phyloP scores from a whole-genome alignment of 2,888 invertebrate genomes.

The Ypsolopha sequella region DNA sequence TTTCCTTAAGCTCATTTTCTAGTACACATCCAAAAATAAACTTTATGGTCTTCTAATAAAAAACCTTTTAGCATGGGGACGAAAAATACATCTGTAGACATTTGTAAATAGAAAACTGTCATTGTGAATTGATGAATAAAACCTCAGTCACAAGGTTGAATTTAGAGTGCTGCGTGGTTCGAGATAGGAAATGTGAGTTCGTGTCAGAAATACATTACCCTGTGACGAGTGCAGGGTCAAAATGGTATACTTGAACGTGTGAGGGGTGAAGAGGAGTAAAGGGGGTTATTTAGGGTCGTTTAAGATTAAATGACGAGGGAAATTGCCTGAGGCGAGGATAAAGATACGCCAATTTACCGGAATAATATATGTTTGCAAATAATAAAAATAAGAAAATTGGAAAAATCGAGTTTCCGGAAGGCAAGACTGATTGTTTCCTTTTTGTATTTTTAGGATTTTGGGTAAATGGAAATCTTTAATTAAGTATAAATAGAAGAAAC shows the following conservation, averaged over 20 bases:
- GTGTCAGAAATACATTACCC: constrained; percentile 1
- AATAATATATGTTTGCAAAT: too few relatives aligned
- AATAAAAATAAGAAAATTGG: too few relatives aligned
- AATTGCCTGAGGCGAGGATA: too few relatives aligned
- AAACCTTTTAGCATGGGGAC: not conserved
- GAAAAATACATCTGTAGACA: not conserved
- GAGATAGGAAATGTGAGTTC: not conserved
- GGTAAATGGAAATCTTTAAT: too few relatives aligned
- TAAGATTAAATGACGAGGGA: not conserved
- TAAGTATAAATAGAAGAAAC: too few relatives aligned
- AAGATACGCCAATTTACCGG: too few relatives aligned
- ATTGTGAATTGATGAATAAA: not conserved
- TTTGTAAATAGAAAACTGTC: not conserved
- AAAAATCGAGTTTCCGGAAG: too few relatives aligned
- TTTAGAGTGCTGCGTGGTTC: not conserved
- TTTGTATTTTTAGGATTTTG: too few relatives aligned
- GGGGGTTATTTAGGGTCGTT: not conserved
- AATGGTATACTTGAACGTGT: not conserved
- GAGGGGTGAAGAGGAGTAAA: not conserved
- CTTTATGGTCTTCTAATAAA: not conserved
- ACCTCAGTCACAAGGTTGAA: not conserved
- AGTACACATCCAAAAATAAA: not conserved
- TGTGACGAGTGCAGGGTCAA: not conserved
- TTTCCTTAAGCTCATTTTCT: constrained; percentile 14
- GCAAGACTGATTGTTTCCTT: too few relatives aligned